These are phyloP conservation scores for Drosophila trapezifrons DNA, from an alignment of 1,140 invertebrate genomes.

Conservation along the genomic window DNA sequence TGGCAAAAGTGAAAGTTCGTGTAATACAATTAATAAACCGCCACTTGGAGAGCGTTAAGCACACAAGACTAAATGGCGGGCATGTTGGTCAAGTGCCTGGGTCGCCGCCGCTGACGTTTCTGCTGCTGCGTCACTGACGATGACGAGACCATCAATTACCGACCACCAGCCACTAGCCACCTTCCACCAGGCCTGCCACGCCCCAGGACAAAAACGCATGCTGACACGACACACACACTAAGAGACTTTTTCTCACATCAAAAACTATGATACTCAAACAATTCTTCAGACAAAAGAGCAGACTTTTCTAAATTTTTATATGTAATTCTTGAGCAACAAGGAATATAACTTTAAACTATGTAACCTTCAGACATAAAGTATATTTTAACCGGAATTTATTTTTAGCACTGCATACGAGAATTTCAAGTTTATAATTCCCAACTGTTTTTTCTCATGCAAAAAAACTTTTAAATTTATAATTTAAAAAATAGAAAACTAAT, in stretches of 20 bases:
- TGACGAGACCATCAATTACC: constrained; percentile 56
- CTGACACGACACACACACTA: constrained; percentile 34
- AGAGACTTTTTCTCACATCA: not conserved
- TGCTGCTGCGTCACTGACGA: constrained; percentile 40
- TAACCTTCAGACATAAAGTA: too few relatives aligned
- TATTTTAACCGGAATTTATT: too few relatives aligned
- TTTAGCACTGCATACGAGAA: not conserved
- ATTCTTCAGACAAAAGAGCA: not conserved
- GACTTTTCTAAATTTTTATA: too few relatives aligned
- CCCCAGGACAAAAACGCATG: constrained; percentile 21
- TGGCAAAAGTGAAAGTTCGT: constrained; percentile 73
- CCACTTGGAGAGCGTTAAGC: constrained; percentile 67
- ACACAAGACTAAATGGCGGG: constrained; percentile 59
- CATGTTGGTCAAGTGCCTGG: constrained; percentile 45
- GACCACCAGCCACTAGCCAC: constrained; percentile 19
- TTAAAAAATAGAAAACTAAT: too few relatives aligned
- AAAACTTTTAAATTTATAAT: too few relatives aligned
- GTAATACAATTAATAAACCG: constrained; percentile 76
- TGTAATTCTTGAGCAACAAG: too few relatives aligned
- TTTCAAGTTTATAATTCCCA: not conserved
- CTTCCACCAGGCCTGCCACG: constrained; percentile 12
- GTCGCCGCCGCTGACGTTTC: constrained; percentile 12
- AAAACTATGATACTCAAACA: too few relatives aligned
- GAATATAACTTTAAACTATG: too few relatives aligned
- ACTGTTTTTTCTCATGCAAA: too few relatives aligned